These are phyloP conservation scores for Silurus meridionalis DNA, from an alignment of 2,113 vertebrate species.

Conservation along the genomic window DNA sequence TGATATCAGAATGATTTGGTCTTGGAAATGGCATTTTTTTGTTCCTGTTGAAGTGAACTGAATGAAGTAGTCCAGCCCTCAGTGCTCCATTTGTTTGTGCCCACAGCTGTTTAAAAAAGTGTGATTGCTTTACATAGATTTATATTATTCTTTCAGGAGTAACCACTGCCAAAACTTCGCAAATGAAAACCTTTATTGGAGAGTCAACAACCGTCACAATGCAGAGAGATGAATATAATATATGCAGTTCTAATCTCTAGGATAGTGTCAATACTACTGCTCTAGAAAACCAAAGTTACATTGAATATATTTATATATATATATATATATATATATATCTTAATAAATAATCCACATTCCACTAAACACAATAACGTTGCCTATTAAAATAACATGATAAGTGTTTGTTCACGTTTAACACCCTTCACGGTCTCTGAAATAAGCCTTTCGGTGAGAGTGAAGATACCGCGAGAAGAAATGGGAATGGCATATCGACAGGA, in stretches of 20 bases:
- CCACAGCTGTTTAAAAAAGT: neutral
- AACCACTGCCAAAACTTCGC: slow-evolving; percentile 59
- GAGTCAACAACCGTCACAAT: slow-evolving; percentile 76
- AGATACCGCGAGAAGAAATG: slow-evolving; percentile 33
- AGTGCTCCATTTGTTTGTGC: neutral
- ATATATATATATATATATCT: slow-evolving; percentile 55
- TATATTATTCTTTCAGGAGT: neutral
- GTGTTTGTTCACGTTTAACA: slow-evolving; percentile 54
- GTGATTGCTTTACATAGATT: neutral
- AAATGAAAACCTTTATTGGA: slow-evolving; percentile 80
- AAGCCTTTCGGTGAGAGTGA: slow-evolving; percentile 60
- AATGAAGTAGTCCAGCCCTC: neutral
- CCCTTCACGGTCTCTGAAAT: slow-evolving; percentile 39
- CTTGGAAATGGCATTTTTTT: neutral
- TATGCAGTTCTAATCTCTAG: slow-evolving; percentile 72
- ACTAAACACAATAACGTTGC: slow-evolving; percentile 72
- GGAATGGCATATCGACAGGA: slow-evolving; percentile 48
- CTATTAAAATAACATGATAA: slow-evolving; percentile 65
- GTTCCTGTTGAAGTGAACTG: neutral
- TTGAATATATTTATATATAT: slow-evolving; percentile 54
- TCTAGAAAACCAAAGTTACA: slow-evolving; percentile 67
- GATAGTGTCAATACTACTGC: slow-evolving; percentile 65
- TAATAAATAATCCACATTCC: slow-evolving; percentile 78
- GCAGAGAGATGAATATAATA: slow-evolving; percentile 64
- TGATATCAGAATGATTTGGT: neutral